Base-by-base conservation (phyloP, 2,888 invertebrate species). In the Galerucella nymphaeae region DNA sequence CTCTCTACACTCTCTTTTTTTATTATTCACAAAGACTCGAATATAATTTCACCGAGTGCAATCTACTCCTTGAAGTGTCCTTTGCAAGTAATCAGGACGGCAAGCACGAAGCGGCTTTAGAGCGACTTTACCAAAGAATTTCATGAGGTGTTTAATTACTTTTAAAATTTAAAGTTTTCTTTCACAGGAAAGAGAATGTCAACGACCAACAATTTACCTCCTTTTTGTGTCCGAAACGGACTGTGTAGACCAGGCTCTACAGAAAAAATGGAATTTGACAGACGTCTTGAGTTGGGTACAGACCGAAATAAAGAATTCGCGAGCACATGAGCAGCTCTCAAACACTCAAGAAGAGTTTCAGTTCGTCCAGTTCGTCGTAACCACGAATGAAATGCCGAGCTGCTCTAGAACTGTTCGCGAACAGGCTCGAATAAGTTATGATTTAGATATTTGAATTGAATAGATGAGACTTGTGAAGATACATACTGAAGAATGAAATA, bases 121-220 rank as follows among this genome's bases (percentile, higher is more conserved):
- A 23, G 70, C 70, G 70, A 63, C 57, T 62, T 70, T 42, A 63
- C 55, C 53, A 45, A 70, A 59, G 57, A 70, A 70, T 70, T 70
- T 30, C 45, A 63, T 62, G 70, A 57, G 70, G 42, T 73, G 68
- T 66, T 73, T 48, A 70, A 68, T 64, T 64, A 68, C 72, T 72
- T 68, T 70, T 62, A 66, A 73, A 73, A 66, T 73, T 64, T 55
- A 66, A 69, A 66, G 62, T 65, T 70, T 70, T 70, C 73, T 53
- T 66, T 66, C 70, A 69, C 70, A 69, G 62, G 68, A 65, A 61
- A 58, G 50, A 48, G 55, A 64, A 64, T 62, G 64, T 68, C 68
- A 65, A 72, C 72, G 69, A 65, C 69, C 69, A 66, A 63, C 72
- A 69, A 65, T 72, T 69, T 59, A 42, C 48, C 59, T 45, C 61